phyloP scores from a whole-genome alignment of 2,113 vertebrate species.

The Pygathrix nemaeus region DNA sequence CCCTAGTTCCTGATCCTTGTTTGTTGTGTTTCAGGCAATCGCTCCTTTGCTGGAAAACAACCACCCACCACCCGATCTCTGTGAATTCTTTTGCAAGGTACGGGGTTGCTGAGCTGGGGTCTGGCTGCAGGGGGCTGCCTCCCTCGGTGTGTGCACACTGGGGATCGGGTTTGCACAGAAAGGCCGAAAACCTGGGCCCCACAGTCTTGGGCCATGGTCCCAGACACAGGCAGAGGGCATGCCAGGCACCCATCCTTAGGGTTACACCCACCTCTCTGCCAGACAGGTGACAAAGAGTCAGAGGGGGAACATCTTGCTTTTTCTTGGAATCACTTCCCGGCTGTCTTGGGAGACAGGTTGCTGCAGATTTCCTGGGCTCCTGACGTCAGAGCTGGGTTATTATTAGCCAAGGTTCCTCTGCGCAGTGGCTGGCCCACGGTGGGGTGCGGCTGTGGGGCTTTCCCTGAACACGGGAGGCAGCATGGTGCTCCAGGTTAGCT shows the following conservation, averaged over 20 bases:
- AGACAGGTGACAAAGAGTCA: neutral
- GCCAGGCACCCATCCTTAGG: neutral
- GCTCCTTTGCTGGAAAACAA: slow-evolving; percentile 99
- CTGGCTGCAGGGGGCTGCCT: neutral
- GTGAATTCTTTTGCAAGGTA: slow-evolving; percentile 99
- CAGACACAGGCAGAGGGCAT: neutral
- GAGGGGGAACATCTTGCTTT: neutral
- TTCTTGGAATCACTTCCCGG: neutral
- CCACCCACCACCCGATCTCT: slow-evolving; percentile 98
- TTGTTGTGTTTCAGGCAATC: slow-evolving; percentile 90
- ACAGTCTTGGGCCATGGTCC: neutral
- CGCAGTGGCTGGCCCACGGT: neutral
- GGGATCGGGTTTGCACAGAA: no score
- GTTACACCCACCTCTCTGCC: neutral
- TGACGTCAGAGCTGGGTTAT: slow-evolving; percentile 69
- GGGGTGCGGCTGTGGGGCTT: neutral
- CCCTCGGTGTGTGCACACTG: rapidly evolving
- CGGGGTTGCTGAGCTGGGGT: neutral
- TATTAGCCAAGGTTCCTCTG: slow-evolving; percentile 48
- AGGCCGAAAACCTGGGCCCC: neutral
- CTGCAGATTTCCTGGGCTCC: slow-evolving; percentile 39
- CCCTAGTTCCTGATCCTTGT: neutral
- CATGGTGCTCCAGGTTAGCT: neutral
- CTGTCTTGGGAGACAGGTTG: slow-evolving; percentile 22
- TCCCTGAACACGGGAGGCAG: neutral